These are phyloP conservation scores for Choloepus hoffmanni DNA, from an alignment of 2,113 vertebrate genomes.

Conservation along the genomic window DNA sequence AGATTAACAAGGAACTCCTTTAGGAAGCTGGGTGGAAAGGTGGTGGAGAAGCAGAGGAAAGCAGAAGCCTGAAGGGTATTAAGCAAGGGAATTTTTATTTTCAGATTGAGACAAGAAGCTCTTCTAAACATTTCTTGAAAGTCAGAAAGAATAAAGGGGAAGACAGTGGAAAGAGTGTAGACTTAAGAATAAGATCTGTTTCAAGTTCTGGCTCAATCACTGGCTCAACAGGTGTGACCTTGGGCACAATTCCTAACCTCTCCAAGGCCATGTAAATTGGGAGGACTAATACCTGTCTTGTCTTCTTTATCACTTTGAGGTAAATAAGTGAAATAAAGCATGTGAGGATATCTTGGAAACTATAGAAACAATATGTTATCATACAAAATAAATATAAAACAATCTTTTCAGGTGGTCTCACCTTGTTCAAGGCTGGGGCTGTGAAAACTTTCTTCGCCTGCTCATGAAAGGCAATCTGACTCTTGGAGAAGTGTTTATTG, in stretches of 20 bases:
- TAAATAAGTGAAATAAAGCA: neutral
- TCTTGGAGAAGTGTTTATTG: neutral
- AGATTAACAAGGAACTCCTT: neutral
- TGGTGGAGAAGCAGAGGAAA: neutral
- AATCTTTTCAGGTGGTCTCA: neutral
- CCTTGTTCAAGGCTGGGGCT: neutral
- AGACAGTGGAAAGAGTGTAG: too few species aligned
- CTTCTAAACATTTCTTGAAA: neutral
- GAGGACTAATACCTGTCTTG: neutral
- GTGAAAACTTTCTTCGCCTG: neutral
- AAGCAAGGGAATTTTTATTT: too few species aligned
- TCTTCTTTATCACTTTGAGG: neutral
- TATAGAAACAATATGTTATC: neutral
- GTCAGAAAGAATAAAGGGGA: neutral
- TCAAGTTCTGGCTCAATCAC: neutral
- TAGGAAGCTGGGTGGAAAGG: neutral
- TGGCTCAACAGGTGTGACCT: neutral
- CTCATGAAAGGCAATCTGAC: neutral
- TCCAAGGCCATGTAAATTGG: neutral
- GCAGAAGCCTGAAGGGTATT: neutral
- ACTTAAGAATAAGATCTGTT: neutral
- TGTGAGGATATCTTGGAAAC: neutral
- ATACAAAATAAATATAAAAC: neutral
- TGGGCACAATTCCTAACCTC: neutral
- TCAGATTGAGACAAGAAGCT: neutral